Percentiles rank a stretch among this genome's conserved stretches.
Conservation (phyloP, 2,797 vertebrate genomes). For the Chanos chanos region DNA sequence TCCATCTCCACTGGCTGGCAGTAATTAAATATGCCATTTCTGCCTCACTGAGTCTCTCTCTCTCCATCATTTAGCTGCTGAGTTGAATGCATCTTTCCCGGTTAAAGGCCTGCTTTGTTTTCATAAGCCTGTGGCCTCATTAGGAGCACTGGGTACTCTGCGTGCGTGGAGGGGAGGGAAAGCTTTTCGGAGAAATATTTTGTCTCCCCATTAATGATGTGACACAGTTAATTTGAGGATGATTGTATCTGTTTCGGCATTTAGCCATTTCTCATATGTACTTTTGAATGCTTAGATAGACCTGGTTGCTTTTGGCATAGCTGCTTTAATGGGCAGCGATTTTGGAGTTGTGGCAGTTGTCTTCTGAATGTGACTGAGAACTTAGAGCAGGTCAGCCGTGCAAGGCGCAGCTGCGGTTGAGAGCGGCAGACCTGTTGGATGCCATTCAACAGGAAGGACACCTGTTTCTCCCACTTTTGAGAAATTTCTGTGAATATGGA, state of each 20-base stretch:
- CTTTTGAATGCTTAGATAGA: background rate
- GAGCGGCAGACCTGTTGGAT: conserved; percentile 9
- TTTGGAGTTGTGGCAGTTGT: background rate
- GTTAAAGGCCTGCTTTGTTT: conserved; percentile 83
- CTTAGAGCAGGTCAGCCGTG: background rate
- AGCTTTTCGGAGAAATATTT: conserved; percentile 66
- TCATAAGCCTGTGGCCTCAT: conserved; percentile 78
- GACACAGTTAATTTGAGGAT: conserved; percentile 47
- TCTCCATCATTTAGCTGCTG: conserved; percentile 82
- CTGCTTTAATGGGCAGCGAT: background rate
- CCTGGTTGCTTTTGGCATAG: background rate
- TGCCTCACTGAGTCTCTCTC: conserved; percentile 86
- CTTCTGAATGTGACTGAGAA: no score
- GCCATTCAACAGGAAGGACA: background rate
- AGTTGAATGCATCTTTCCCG: conserved; percentile 79
- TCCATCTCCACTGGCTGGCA: conserved; percentile 80
- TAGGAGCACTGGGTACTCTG: conserved; percentile 63
- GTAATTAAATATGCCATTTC: conserved; percentile 92
- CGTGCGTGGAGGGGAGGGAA: conserved; percentile 58
- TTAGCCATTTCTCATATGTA: background rate
- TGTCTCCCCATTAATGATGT: conserved; percentile 66
- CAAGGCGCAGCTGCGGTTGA: background rate
- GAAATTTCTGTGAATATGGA: conserved; percentile 56
- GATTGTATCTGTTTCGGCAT: conserved; percentile 4
- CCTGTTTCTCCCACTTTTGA: background rate